Evolutionary conservation across 2,888 invertebrate species (phyloP), one percentile per base, ranked within the genome.

Genomic region (Drosophila mayaguana): DNA sequence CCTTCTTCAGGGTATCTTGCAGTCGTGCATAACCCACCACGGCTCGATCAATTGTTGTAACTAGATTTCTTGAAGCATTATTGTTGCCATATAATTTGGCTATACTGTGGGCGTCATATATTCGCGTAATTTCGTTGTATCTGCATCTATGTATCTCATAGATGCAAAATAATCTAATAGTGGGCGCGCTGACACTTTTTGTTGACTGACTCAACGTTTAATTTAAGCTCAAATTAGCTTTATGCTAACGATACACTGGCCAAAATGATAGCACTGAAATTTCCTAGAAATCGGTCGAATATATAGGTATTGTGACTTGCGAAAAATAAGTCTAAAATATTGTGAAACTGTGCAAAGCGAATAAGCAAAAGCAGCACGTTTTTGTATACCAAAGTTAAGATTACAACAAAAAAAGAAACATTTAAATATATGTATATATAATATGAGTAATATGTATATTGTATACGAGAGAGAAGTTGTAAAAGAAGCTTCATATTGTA

Each of bases 11-110:
- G 20, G 50, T 34, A 50, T 34, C 14, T 14, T 0, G 4, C 14
- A 14, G 50, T 5, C 14, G 32, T 3, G 0, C 12, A 50, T 28
- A 28, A 1, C 28, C 3, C n/a, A 2, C 2, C 12, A 12, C 50
- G 18, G 18, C 50, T 7, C 12, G 11, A 1, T 18, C 14, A 50
- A 34, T 50, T 34, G 12, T 45, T 12, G 16, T 28, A 60, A 38
- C 36, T 50, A 48, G 57, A 62, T 63, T 46, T 55, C 32, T 50
- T 32, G n/a, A 1, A 18, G 61, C 59, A 45, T 55, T 43, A 75
- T 63, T 69, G 70, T 56, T 54, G 61, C 67, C 74, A 51, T 78
- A 62, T 80, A 83, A 86, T 86, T 88, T 68, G 59, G 53, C 25
- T 45, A 42, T 16, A 25, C 50, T 54, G 83, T 74, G 84, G 74